A percentile compares a stretch with the other conserved stretches of the same genome.
Conservation (phyloP, 2,888 invertebrate genomes). For the Aplocera efformata region DNA sequence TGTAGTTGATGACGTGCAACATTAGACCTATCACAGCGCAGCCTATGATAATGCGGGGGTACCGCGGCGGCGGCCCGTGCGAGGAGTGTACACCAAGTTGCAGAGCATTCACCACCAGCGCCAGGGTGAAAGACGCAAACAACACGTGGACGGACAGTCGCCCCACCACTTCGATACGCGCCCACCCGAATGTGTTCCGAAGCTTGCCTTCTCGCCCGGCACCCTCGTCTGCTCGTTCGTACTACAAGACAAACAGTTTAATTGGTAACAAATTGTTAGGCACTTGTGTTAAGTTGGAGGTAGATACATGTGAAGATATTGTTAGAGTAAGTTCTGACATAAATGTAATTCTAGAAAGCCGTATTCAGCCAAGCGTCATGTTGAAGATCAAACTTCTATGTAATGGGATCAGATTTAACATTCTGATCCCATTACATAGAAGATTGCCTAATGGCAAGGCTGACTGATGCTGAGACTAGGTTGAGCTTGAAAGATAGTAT, state of each 20-base stretch:
- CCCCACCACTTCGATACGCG: constrained; percentile 92
- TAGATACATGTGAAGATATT: no score
- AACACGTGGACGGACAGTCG: constrained; percentile 91
- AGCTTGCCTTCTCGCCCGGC: constrained; percentile 84
- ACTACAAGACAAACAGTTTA: constrained; percentile 40
- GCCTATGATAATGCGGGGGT: constrained; percentile 86
- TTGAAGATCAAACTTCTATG: no score
- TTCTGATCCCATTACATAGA: no score
- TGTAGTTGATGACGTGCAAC: constrained; percentile 88
- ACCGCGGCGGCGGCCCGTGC: constrained; percentile 67
- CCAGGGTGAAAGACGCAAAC: constrained; percentile 90
- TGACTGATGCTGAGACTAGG: no score
- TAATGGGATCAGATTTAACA: no score
- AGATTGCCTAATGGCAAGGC: no score
- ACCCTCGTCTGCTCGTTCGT: constrained; percentile 72
- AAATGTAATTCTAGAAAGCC: no score
- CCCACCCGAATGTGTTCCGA: constrained; percentile 96
- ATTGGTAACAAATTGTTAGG: no score
- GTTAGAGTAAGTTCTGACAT: no score
- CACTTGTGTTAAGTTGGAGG: no score
- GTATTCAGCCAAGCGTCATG: no score
- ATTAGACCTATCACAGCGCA: constrained; percentile 89
- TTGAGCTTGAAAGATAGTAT: no score
- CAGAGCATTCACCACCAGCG: constrained; percentile 88
- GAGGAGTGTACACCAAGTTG: constrained; percentile 87